These are phyloP conservation scores for Jordanella pulchra DNA, from an alignment of 2,797 vertebrate genomes.

Conservation along the genomic window DNA sequence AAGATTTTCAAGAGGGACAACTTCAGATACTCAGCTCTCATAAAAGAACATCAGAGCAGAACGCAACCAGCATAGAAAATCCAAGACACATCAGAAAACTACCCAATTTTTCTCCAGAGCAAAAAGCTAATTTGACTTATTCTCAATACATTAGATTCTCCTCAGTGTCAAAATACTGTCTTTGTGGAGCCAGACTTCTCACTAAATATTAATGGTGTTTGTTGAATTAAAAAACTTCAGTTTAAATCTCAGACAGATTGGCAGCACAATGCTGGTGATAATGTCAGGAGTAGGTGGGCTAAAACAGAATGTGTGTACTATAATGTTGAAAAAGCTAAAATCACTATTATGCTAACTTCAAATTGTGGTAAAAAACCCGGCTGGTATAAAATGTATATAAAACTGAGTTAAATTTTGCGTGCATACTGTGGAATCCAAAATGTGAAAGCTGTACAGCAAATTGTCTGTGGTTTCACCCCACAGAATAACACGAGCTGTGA, in stretches of 20 bases:
- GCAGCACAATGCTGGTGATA: background rate
- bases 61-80: too few relatives aligned
- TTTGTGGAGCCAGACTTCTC: background rate
- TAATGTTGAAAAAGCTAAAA: background rate
- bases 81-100: too few relatives aligned
- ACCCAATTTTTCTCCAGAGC: background rate
- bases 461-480: background rate
- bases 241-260: background rate
- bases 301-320: background rate
- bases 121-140: background rate
- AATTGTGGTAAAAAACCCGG: background rate
- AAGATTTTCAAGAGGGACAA: too few relatives aligned
- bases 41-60: too few relatives aligned
- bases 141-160: background rate
- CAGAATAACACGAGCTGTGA: background rate
- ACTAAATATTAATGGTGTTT: background rate
- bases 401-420: background rate
- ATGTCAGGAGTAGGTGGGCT: background rate
- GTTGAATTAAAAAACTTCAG: background rate
- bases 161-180: background rate
- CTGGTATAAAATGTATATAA: background rate
- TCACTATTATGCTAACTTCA: background rate
- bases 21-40: too few relatives aligned
- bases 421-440: background rate
- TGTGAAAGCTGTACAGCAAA: background rate